A percentile compares a stretch with the other conserved stretches of the same genome.
phyloP scores from a whole-genome alignment of 2,888 invertebrate genomes.

The Drosophila ustulata region DNA sequence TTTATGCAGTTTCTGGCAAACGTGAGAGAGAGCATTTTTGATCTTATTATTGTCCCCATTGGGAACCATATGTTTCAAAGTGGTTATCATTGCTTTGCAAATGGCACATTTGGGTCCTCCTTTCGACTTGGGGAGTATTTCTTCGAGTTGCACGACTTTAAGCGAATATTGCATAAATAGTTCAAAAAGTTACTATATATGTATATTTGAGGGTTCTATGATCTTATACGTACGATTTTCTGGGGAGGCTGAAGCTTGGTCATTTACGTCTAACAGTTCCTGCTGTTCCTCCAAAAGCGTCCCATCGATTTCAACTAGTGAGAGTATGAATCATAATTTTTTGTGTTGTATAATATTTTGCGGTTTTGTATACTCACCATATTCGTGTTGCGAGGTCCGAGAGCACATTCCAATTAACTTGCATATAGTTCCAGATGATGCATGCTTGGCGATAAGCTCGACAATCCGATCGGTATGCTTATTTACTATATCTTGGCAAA shows the following conservation, averaged over 20 bases:
- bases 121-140: background rate
- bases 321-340: no score
- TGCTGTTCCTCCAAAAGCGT: background rate
- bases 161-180: no score
- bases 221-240: background rate
- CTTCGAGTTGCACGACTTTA: background rate
- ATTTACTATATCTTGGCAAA: constrained; percentile 13
- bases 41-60: constrained; percentile 9
- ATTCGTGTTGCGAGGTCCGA: background rate
- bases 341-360: background rate
- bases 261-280: background rate
- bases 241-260: background rate
- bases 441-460: constrained; percentile 7
- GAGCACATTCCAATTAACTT: constrained; percentile 16
- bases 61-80: background rate
- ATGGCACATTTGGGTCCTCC: constrained; percentile 1
- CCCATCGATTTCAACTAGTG: background rate
- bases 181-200: no score
- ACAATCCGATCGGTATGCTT: constrained; percentile 11
- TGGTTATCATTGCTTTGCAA: background rate
- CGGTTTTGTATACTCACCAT: background rate
- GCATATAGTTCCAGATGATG: constrained; percentile 7
- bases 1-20: constrained; percentile 7
- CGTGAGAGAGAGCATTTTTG: background rate
- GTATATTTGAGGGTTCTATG: no score